Base-by-base conservation (phyloP, 2,113 vertebrate genomes). In the Pomatostomus ruficeps region DNA sequence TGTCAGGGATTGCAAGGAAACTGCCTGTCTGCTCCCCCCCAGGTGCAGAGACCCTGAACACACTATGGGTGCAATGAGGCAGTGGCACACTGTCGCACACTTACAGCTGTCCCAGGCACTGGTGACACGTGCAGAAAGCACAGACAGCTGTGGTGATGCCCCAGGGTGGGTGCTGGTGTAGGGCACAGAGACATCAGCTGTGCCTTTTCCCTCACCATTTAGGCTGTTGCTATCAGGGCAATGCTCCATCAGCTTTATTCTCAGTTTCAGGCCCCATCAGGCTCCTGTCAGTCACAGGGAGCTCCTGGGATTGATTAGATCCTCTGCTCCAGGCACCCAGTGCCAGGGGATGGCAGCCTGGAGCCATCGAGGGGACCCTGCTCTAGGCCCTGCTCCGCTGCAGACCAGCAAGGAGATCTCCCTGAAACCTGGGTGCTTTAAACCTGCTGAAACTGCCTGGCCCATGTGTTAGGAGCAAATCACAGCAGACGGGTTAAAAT, bases 301-400 rank as follows among this genome's bases (percentile, higher is more conserved):
- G 46, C 59, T 67, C 33, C 71, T 2, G 4, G 15, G 80, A 71
- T 65, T 17, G 36, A 5, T 2, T 4, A 1, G 29, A 5, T 4
- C 35, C 31, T 25, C 20, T 33, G 89, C 58, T 51, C 36, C 26
- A 11, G 54, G n/a, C 59, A 24, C 33, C 33, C 43, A 7, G 26
- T 23, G 62, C 90, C 93, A 87, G 72, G 5, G 29, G 87, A 66
- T 70, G 90, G 87, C 93, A 84, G 82, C 77, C 62, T 48, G 77
- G 62, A 87, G 62, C 77, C 51, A 6, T 10, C 7, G 2, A 48
- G 19, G 55, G 33, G 12, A 65, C 11, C 57, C 76, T 46, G 26
- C 49, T 36, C 33, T 36, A 59, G 24, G 4, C 11, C n/a, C 20
- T 45, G 33, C 25, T 6, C n/a, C 5, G 4, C 24, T 38, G 20